A percentile compares a stretch with the other conserved stretches of the same genome.
Evolutionary conservation across 2,797 vertebrate genomes (phyloP).

Genomic region (Vultur gryphus): DNA sequence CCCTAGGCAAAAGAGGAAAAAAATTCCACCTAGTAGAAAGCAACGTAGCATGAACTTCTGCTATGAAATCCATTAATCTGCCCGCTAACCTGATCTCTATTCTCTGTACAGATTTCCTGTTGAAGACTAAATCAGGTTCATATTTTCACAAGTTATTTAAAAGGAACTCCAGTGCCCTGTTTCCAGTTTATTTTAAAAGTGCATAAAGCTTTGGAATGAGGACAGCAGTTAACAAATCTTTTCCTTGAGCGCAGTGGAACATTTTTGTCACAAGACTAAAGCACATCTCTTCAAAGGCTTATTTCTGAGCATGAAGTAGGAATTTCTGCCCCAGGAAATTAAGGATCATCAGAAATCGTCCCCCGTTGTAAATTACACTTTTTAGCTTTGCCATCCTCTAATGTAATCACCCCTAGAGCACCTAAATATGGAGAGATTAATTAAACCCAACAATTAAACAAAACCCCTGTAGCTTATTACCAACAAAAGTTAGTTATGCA

Average conservation of each 20-base stretch:
- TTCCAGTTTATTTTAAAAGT: conserved; percentile 9
- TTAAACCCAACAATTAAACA: neutral
- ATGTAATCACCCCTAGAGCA: neutral
- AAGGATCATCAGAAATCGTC: neutral
- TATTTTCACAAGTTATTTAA: neutral
- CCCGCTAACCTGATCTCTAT: neutral
- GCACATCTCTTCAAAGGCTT: conserved; percentile 23
- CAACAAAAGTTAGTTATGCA: neutral
- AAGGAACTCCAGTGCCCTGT: neutral
- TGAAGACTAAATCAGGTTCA: neutral
- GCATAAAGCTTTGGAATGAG: neutral
- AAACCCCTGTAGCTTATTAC: neutral
- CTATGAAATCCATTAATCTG: neutral
- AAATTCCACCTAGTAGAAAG: neutral
- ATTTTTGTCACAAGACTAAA: conserved; percentile 28
- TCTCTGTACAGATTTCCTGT: neutral
- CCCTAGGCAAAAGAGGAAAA: accelerated
- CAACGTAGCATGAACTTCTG: neutral
- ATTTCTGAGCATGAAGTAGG: neutral
- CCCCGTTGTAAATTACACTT: neutral
- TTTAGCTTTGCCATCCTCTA: neutral
- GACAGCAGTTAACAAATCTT: conserved; percentile 24
- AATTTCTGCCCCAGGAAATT: conserved; percentile 41
- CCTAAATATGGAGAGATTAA: neutral
- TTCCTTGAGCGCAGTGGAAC: neutral